Base-by-base conservation (phyloP, 2,888 invertebrate genomes). In the Drosophila phalerata region DNA sequence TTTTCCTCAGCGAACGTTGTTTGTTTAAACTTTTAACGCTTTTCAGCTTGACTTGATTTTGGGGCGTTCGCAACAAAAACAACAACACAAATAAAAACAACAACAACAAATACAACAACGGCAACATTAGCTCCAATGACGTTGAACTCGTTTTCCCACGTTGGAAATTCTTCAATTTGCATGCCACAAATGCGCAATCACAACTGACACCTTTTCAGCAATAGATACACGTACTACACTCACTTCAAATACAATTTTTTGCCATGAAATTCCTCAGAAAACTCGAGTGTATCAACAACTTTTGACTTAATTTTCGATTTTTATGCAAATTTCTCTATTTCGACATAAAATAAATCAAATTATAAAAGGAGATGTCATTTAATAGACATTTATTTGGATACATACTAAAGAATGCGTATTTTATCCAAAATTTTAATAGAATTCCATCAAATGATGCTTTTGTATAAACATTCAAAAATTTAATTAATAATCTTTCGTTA, bases 111-210 rank as follows among this genome's bases (percentile, higher is more conserved):
- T 60, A 47, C 56, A 66, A 64, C 55, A 70, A 60, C 74, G 47
- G 49, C 55, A 65, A 75, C 69, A 38, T 67, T 25, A 48, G 69
- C 61, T 40, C 32, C 48, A 62, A 52, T 69, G 60, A 73, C 48
- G 66, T 66, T 67, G 78, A 80, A 88, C 85, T 86, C 55, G 89
- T 85, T 85, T 85, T 88, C 89, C 85, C 89, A 85, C 85, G 87
- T 86, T 85, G 87, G 84, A 88, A 88, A 86, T 89, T 88, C 81
- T 85, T 88, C 81, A 84, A 86, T 88, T 85, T 88, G 81, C 88
- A 81, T 86, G 88, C 86, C 81, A 88, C 81, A 69, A 73, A 79
- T 78, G 72, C 78, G 75, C 85, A 84, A 85, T 81, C 83, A 85
- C 74, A 71, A 74, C 83, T 84, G 88, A 88, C 83, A 84, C 88